Percentiles rank a stretch among this genome's conserved stretches.
These are phyloP conservation scores for Platysternon megacephalum DNA, from an alignment of 2,113 vertebrate species.

Conservation along the genomic window DNA sequence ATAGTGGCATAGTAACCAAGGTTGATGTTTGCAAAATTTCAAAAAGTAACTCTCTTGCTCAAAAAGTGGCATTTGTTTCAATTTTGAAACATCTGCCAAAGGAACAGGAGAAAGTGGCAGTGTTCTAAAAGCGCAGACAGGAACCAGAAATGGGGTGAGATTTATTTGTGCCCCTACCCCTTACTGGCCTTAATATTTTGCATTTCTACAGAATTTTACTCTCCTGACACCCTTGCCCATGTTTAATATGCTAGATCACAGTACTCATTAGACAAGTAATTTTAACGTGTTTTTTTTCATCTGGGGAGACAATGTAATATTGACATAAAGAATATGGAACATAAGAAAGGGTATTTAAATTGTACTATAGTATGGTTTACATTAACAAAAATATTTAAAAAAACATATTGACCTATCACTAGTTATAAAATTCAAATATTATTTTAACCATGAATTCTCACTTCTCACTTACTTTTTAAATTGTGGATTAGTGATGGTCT, in stretches of 20 bases:
- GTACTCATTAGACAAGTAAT: background rate
- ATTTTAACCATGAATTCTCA: background rate
- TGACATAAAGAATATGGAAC: background rate
- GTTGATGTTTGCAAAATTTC: background rate
- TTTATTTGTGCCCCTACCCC: background rate
- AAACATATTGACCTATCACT: background rate
- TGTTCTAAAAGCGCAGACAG: background rate
- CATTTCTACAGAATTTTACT: background rate
- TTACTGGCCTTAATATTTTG: background rate
- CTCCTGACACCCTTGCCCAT: background rate
- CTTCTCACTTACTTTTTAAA: background rate
- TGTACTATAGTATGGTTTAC: background rate
- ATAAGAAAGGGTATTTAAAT: background rate
- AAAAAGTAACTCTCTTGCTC: background rate
- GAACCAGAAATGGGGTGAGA: background rate
- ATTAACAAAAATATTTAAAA: background rate
- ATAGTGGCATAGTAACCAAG: background rate
- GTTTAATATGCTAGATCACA: background rate
- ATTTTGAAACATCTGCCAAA: background rate
- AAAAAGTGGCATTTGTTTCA: background rate
- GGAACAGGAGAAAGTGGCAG: background rate
- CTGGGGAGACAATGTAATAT: background rate
- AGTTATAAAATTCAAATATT: background rate
- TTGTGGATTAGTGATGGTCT: background rate
- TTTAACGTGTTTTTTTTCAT: background rate